Evolutionary conservation across 2,797 vertebrate species (phyloP), one percentile per base, ranked within the genome.

Genomic region (Syndactyla subalaris): DNA sequence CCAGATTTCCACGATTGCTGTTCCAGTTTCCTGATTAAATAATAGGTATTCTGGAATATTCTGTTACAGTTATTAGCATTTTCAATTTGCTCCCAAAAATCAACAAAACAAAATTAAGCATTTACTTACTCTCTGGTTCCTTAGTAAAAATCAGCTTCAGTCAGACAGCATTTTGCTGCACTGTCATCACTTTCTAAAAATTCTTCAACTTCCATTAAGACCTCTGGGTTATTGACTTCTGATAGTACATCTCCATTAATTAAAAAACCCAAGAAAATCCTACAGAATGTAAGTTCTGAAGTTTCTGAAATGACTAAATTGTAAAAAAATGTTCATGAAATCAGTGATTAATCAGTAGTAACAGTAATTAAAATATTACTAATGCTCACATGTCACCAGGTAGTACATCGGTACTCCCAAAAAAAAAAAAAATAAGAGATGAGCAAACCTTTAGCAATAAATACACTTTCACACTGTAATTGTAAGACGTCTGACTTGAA

Each of bases 11-110:
- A 91, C 87, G 76, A 89, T 1, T 75, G 79, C 48, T 39, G 13
- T 68, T 91, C 49, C 68, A 78, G 79, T 93, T 92, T 94, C 79
- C 77, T 86, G 79, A 92, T 84, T 86, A 92, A 93, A 68, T 75
- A 84, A 88, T 45, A 85, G 15, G 7, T 34, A 89, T 86, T 95
- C 72, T 70, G n/a, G 58, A 90, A 89, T 88, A 91, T 70, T 94
- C 68, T 55, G 38, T 90, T 89, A 72, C 75, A 78, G 54, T 84
- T 94, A 75, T 29, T 85, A 83, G 57, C 49, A 84, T 86, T 91
- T 93, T 81, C 55, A 90, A 84, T 86, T 88, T 89, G 48, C 23
- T 96, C 62, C 45, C 70, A 10, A 48, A 76, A 73, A 55, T 62
- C 36, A 92, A 62, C 34, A 80, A 71, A 94, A 94, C 45, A 80